These are phyloP conservation scores for Callorhinus ursinus DNA, from an alignment of 2,113 vertebrate species.

Conservation along the genomic window DNA sequence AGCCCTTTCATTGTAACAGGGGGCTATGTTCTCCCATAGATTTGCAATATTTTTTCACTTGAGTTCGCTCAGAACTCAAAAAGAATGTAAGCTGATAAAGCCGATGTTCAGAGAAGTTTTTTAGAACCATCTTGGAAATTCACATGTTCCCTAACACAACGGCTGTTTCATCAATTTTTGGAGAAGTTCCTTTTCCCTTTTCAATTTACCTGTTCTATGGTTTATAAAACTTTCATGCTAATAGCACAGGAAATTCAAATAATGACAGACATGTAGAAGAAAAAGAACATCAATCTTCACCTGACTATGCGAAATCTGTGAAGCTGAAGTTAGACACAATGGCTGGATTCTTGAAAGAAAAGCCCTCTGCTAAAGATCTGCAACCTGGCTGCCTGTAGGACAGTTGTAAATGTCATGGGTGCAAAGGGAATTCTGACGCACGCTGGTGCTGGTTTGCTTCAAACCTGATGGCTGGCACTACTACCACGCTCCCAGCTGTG, in stretches of 20 bases:
- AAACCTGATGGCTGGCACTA: neutral
- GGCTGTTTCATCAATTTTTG: neutral
- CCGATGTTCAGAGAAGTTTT: neutral
- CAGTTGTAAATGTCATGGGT: too few relatives aligned
- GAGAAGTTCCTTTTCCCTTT: constrained; percentile 34
- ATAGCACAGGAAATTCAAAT: neutral
- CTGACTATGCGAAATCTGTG: neutral
- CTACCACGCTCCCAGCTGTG: neutral
- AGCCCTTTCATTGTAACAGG: neutral
- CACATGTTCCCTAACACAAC: neutral
- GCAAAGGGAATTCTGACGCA: fast-evolving
- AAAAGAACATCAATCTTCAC: neutral
- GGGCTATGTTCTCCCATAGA: neutral
- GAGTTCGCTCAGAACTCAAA: neutral
- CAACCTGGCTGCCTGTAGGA: too few relatives aligned
- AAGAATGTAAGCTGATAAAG: neutral
- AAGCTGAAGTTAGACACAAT: neutral
- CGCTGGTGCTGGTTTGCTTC: neutral
- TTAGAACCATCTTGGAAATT: constrained; percentile 34
- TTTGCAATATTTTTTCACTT: neutral
- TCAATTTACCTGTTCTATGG: constrained; percentile 36
- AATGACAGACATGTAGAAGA: neutral
- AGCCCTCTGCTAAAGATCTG: neutral
- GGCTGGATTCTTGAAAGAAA: neutral
- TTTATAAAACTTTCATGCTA: constrained; percentile 26